Evolutionary conservation across 1,140 invertebrate genomes (phyloP).

Genomic region (Megathymus violae): DNA sequence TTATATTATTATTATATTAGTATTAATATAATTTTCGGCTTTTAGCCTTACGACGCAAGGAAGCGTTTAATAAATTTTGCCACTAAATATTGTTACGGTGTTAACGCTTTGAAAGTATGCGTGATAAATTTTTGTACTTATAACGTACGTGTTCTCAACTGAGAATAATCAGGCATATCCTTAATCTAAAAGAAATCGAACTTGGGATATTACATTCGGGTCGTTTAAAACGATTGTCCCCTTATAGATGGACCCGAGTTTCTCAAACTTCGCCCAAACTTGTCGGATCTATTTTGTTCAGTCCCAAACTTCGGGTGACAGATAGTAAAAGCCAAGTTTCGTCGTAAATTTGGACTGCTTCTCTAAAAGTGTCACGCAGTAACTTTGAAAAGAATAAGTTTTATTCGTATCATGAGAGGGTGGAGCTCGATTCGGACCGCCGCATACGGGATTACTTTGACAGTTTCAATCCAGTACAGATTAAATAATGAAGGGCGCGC

Average conservation of each 20-base stretch:
- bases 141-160: background rate
- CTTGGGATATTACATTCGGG: conserved; percentile 29
- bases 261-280: conserved; percentile 43
- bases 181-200: conserved; percentile 37
- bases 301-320: conserved; percentile 57
- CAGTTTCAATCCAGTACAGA: conserved; percentile 33
- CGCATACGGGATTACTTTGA: conserved; percentile 38
- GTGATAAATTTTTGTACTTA: too few relatives aligned
- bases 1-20: too few relatives aligned
- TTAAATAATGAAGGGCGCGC: conserved; percentile 24
- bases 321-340: conserved; percentile 65
- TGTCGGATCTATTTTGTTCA: conserved; percentile 62
- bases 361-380: conserved; percentile 62
- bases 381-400: conserved; percentile 65
- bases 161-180: conserved; percentile 11
- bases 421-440: conserved; percentile 33
- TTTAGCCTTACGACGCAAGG: too few relatives aligned
- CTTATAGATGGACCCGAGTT: conserved; percentile 38
- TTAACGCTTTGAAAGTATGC: too few relatives aligned
- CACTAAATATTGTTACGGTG: too few relatives aligned
- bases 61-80: too few relatives aligned
- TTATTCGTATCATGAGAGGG: conserved; percentile 52
- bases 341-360: conserved; percentile 66
- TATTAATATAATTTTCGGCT: too few relatives aligned
- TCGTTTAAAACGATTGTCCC: conserved; percentile 40